Conservation (phyloP, 2,888 invertebrate genomes). For the Drosophila rellima region DNA sequence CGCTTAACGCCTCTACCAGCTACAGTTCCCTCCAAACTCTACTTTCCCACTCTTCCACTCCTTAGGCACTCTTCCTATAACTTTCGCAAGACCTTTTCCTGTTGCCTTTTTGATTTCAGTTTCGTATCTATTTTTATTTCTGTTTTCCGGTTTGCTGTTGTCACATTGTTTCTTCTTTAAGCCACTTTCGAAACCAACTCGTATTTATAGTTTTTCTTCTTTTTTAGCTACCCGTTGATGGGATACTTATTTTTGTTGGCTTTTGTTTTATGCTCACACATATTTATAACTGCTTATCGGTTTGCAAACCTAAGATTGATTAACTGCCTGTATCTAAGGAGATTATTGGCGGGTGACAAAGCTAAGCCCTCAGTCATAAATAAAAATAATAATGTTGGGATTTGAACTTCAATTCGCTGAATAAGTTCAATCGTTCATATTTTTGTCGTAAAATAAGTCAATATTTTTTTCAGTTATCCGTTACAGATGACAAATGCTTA, state of each 20-base stretch:
- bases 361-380: slow-evolving; percentile 2
- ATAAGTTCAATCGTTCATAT: too few relatives aligned
- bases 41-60: neutral
- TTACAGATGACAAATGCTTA: too few relatives aligned
- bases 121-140: slow-evolving; percentile 27
- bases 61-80: neutral
- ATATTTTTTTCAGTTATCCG: too few relatives aligned
- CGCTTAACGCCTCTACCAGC: slow-evolving; percentile 39
- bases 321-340: slow-evolving; percentile 20
- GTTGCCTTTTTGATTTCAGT: slow-evolving; percentile 15
- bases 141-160: slow-evolving; percentile 30
- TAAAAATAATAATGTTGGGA: neutral
- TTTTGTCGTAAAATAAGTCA: too few relatives aligned
- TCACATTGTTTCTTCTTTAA: slow-evolving; percentile 36
- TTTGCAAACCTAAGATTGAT: slow-evolving; percentile 43
- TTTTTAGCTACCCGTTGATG: slow-evolving; percentile 37
- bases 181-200: slow-evolving; percentile 39
- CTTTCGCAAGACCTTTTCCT: slow-evolving; percentile 4
- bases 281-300: slow-evolving; percentile 52
- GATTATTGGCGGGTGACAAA: slow-evolving; percentile 13
- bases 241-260: slow-evolving; percentile 25
- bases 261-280: slow-evolving; percentile 37
- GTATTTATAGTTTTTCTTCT: slow-evolving; percentile 17
- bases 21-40: neutral
- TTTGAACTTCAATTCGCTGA: too few relatives aligned